Base-by-base conservation (phyloP, 2,113 vertebrate species). In the Dryoscopus gambensis region DNA sequence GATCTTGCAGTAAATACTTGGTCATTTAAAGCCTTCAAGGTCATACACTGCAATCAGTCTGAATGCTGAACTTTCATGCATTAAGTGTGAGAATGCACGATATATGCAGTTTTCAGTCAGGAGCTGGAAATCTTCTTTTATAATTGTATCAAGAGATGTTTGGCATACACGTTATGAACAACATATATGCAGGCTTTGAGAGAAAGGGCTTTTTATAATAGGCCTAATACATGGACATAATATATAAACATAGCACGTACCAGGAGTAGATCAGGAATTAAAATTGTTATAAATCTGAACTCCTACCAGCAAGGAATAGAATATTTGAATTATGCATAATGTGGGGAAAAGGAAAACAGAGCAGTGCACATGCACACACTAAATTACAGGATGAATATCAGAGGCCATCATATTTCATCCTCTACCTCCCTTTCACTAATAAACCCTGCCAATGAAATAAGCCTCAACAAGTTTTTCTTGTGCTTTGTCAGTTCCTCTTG, bases 211-310 rank as follows among this genome's bases (percentile, higher is more conserved):
- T 90, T 73, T 84, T 63, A 49, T 40, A 87, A 78, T 4, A 78
- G 44, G 53, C 22, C 68, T 68, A 82, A 90, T 93, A 80, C 31
- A 90, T 16, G 15, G 49, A 64, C 44, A 56, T 79, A 88, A 93
- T 86, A 88, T 52, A 64, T 27, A 80, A 74, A 49, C 13, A 42
- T 12, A 84, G 71, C 40, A 89, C 8, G 30, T 44, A 77, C 21
- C n/a, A 70, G n/a, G 24, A 76, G 30, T 7, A 89, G 50, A 78
- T 89, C 74, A 93, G 89, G 90, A 95, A 95, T 96, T 95, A 86
- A 95, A 92, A 88, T 30, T 49, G 19, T 44, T 84, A 87, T 89
- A 96, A 95, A 93, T 95, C 76, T 90, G 81, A 89, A 84, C 57
- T 53, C 46, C 68, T 85, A 90, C 53, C 87, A 91, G 31, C 37